Evolutionary conservation across 1,140 invertebrate species (phyloP).

Genomic region (Andricus grossulariae): DNA sequence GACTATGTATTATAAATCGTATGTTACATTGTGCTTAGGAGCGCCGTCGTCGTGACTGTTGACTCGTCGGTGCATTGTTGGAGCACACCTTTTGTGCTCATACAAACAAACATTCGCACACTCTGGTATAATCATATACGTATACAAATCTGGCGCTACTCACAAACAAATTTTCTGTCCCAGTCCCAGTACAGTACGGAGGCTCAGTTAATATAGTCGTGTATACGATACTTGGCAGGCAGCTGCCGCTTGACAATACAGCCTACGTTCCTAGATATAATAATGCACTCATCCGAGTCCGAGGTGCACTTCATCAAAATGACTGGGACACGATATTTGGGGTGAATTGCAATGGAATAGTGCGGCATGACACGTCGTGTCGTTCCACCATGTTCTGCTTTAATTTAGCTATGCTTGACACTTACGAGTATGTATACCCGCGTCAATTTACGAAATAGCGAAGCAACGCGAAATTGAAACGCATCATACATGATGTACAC

Average conservation of each 20-base stretch:
- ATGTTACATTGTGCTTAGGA: slow-evolving; percentile 71
- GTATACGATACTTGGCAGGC: slow-evolving; percentile 52
- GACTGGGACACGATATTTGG: slow-evolving; percentile 60
- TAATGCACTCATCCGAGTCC: slow-evolving; percentile 70
- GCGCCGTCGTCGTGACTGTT: slow-evolving; percentile 72
- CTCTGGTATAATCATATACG: slow-evolving; percentile 20
- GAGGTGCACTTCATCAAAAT: slow-evolving; percentile 70
- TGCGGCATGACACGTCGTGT: slow-evolving; percentile 41
- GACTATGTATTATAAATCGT: slow-evolving; percentile 71
- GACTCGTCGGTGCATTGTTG: slow-evolving; percentile 72
- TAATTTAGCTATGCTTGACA: slow-evolving; percentile 43
- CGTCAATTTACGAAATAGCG: not conserved
- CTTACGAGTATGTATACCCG: not conserved
- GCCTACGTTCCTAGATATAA: slow-evolving; percentile 67
- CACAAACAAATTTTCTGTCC: slow-evolving; percentile 43
- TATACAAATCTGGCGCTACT: not conserved
- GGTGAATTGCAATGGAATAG: slow-evolving; percentile 50
- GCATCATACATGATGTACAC: too few relatives aligned
- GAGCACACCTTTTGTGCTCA: slow-evolving; percentile 71
- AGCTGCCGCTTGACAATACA: slow-evolving; percentile 73
- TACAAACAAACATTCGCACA: slow-evolving; percentile 72
- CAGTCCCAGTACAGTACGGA: slow-evolving; percentile 30
- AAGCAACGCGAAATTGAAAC: too few relatives aligned
- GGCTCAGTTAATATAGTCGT: slow-evolving; percentile 70
- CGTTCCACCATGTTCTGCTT: slow-evolving; percentile 45